These are phyloP conservation scores for Pantelozetes paolii DNA, from an alignment of 2,888 invertebrate genomes.

Conservation along the genomic window DNA sequence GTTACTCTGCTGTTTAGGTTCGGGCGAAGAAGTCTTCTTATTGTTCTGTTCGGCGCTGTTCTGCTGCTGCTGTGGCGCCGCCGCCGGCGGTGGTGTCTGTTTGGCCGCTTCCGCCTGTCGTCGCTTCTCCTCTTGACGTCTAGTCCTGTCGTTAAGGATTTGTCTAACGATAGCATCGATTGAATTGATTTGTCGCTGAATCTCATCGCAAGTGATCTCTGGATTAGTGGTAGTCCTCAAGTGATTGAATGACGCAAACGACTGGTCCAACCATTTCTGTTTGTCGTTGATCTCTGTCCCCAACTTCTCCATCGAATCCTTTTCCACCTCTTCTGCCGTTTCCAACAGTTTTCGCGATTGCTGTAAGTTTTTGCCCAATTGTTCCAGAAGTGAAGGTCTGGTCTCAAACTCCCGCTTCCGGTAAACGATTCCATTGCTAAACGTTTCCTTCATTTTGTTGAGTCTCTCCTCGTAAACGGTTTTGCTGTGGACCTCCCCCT, in stretches of 20 bases:
- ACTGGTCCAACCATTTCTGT: conserved; percentile 75
- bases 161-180: conserved; percentile 31
- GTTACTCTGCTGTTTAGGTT: neutral
- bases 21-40: neutral
- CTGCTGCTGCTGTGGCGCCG: neutral
- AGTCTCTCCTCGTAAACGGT: conserved; percentile 62
- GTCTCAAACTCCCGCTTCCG: conserved; percentile 41
- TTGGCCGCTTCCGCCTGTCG: conserved; percentile 39
- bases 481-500: conserved; percentile 88
- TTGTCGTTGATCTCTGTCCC: conserved; percentile 63
- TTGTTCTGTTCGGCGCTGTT: neutral
- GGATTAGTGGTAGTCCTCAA: conserved; percentile 68
- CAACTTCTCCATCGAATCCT: conserved; percentile 32
- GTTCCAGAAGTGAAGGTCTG: conserved; percentile 38
- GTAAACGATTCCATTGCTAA: conserved; percentile 29
- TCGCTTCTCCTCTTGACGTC: conserved; percentile 36
- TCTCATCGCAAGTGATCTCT: conserved; percentile 42
- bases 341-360: conserved; percentile 40
- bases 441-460: conserved; percentile 54
- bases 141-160: conserved; percentile 38
- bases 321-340: conserved; percentile 36
- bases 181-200: conserved; percentile 33
- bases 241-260: conserved; percentile 63
- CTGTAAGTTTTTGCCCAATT: conserved; percentile 40
- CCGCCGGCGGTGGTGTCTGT: neutral